Evolutionary conservation across 2,113 vertebrate genomes (phyloP).

Genomic region (Edolisoma coerulescens): DNA sequence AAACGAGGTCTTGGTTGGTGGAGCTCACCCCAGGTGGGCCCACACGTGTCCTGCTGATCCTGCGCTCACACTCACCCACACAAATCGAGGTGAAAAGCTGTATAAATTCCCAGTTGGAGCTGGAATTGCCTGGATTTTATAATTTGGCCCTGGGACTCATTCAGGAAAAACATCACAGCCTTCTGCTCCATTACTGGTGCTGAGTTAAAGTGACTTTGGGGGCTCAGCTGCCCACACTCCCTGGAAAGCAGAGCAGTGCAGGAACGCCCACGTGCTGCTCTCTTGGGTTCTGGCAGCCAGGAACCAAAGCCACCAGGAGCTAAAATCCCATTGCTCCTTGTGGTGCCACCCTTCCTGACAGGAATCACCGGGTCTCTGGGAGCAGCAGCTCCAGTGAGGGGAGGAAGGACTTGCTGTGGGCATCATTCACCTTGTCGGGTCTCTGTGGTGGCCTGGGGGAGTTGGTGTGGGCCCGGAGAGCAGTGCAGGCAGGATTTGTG

Average conservation of each 20-base stretch:
- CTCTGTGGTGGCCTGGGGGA: neutral
- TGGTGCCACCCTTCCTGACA: neutral
- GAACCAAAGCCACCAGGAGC: neutral
- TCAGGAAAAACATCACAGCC: neutral
- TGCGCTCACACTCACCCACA: neutral
- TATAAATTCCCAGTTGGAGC: neutral
- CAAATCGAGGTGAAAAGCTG: neutral
- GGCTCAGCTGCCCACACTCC: neutral
- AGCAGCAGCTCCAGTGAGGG: rapidly evolving
- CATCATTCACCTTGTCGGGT: rapidly evolving
- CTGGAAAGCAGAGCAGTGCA: neutral
- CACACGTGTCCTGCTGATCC: rapidly evolving
- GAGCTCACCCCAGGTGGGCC: neutral
- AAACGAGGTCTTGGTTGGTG: neutral
- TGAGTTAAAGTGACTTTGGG: neutral
- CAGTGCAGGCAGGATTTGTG: neutral
- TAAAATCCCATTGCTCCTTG: neutral
- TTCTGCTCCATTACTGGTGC: neutral
- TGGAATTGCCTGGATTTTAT: neutral
- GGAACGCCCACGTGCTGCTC: neutral
- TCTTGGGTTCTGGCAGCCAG: neutral
- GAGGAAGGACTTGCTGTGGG: neutral
- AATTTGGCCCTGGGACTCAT: neutral
- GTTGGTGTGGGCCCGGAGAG: neutral
- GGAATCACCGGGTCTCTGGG: neutral